Evolutionary conservation across 2,113 vertebrate species (phyloP).

Genomic region (Chunga burmeisteri): DNA sequence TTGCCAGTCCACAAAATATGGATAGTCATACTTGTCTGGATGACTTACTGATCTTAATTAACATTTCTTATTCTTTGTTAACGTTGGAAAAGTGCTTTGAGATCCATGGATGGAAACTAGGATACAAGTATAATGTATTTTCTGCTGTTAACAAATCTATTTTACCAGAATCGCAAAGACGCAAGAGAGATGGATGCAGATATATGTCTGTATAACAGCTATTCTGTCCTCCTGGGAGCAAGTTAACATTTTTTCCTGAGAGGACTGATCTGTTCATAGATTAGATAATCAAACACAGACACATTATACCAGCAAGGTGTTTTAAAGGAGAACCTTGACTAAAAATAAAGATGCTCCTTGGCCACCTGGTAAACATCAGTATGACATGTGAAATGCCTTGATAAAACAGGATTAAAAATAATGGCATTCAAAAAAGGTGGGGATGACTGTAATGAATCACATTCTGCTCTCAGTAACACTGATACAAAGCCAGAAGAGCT

Average conservation of each 20-base stretch:
- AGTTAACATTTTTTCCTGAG: conserved; percentile 43
- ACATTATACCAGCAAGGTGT: background rate
- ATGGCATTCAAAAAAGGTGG: background rate
- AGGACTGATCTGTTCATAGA: conserved; percentile 50
- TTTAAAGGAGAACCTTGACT: conserved; percentile 55
- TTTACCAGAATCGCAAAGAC: background rate
- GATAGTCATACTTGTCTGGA: background rate
- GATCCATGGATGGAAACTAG: background rate
- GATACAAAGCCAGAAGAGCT: background rate
- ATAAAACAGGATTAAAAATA: conserved; percentile 40
- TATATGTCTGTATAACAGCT: conserved; percentile 2
- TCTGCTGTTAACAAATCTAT: background rate
- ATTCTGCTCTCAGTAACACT: background rate
- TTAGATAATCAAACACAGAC: conserved; percentile 53
- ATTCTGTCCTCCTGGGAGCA: conserved; percentile 13
- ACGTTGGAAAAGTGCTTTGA: background rate
- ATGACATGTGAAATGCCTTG: background rate
- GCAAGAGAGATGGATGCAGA: conserved; percentile 6
- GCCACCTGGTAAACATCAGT: background rate
- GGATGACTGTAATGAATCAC: background rate
- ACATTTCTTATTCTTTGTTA: background rate
- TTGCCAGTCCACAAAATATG: background rate
- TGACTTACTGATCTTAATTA: background rate
- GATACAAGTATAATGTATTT: background rate
- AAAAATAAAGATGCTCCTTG: conserved; percentile 21